Evolutionary conservation across 2,888 invertebrate genomes (phyloP), one percentile per base, ranked within the genome.

Genomic region (Ethmia dodecea): DNA sequence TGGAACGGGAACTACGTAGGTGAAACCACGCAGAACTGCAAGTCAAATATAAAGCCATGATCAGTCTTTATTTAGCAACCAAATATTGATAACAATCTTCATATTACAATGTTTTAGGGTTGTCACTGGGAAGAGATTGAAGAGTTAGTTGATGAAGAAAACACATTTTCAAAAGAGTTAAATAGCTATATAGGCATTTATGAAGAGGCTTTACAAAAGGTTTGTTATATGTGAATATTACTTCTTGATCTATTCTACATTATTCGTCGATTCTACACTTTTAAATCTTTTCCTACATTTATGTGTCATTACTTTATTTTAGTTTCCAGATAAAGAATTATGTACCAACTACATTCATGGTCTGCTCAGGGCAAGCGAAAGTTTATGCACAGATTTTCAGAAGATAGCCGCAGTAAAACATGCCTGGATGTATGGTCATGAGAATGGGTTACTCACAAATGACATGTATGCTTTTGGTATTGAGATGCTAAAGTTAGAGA

Each of bases 381-480:
- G 37, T 38, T 33, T 71, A 3, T 79, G 77, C 36, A 60, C 56
- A 12, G 73, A 74, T 10, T 31, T 45, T 15, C 70, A 77, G 35
- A 83, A 70, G 46, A 66, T 84, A 28, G 47, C 44, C 27, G 70
- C 68, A 1, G 76, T 86, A 3, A 80, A 79, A 54, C 65, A 67
- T 13, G 81, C 79, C 2, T 86, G 84, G 84, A 56, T 57, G 46
- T 73, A 62, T 43, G 79, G 80, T 0, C 73, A 77, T 42, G 71
- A 75, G 24, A 69, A 67, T 54, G 74, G 69, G 5, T 37, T 83
- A 5, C 61, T 86, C 1, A 57, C 63, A 2, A 68, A 72, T 52
- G 72, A 81, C 2, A 78, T 83, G 78, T 84, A 79, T 45, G 53
- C 56, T 5, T 84, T 86, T 62, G 86, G 86, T 1, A 62, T 86